Conservation (phyloP, 2,113 vertebrate genomes). For the Pachyramphus minor region DNA sequence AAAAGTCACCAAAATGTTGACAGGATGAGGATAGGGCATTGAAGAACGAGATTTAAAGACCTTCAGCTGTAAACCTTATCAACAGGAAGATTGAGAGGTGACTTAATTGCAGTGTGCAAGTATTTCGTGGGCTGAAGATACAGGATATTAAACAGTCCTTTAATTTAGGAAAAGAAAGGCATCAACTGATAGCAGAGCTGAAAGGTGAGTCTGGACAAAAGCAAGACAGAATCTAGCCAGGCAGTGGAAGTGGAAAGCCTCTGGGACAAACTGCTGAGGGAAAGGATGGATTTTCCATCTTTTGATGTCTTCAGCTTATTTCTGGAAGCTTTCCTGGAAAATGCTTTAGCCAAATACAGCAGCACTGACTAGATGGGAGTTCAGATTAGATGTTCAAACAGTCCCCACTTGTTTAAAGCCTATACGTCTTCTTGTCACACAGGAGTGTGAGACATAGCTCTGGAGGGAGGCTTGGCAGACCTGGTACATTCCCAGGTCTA, state of each 20-base stretch:
- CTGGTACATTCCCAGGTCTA: not conserved
- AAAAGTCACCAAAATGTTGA: not conserved
- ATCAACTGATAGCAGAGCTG: not conserved
- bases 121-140: not conserved
- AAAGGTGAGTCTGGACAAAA: not conserved
- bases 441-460: not conserved
- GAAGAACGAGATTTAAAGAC: not conserved
- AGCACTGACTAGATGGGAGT: conserved; percentile 30
- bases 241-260: not conserved
- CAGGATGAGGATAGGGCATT: not conserved
- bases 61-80: not conserved
- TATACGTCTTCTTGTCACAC: not conserved
- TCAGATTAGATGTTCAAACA: conserved; percentile 6
- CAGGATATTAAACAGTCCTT: not conserved
- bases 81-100: not conserved
- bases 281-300: conserved; percentile 3
- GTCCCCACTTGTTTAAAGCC: not conserved
- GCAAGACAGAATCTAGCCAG: not conserved
- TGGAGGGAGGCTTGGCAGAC: not conserved
- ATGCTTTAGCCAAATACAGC: conserved; percentile 8
- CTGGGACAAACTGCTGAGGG: not conserved
- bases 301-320: conserved; percentile 9
- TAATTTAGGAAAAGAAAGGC: not conserved
- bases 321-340: conserved; percentile 45
- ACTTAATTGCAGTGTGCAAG: not conserved